Percentiles rank a stretch among this genome's conserved stretches.
Conservation (phyloP, 2,113 vertebrate genomes). For the Dermatemys mawii region DNA sequence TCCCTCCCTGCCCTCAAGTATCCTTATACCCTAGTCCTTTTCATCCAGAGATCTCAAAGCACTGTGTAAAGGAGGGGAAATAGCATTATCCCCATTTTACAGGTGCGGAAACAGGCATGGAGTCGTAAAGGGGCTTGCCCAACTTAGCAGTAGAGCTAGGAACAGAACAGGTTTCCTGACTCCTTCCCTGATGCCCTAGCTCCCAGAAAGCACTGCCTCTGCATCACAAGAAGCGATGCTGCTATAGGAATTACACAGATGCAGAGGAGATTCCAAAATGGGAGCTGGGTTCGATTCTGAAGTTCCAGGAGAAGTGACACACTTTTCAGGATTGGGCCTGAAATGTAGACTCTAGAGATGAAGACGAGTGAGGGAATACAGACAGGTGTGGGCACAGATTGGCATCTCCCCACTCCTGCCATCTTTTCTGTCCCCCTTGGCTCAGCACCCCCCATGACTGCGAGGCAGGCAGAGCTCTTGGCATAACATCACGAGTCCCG, state of each 20-base stretch:
- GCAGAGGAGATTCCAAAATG: background rate
- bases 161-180: background rate
- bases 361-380: slow-evolving; percentile 1
- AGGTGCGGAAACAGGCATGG: background rate
- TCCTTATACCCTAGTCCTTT: background rate
- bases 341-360: background rate
- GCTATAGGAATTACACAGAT: background rate
- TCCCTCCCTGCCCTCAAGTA: background rate
- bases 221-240: slow-evolving; percentile 36
- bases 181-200: background rate
- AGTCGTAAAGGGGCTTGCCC: background rate
- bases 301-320: background rate
- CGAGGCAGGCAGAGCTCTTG: background rate
- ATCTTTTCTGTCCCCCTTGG: background rate
- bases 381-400: background rate
- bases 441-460: background rate
- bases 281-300: background rate
- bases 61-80: background rate
- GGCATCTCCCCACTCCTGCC: slow-evolving; percentile 6
- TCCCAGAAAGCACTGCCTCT: background rate
- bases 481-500: background rate
- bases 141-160: background rate
- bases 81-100: background rate
- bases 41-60: background rate
- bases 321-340: background rate